Evolutionary conservation across 2,113 vertebrate species (phyloP).

Genomic region (Eubucco bourcierii): DNA sequence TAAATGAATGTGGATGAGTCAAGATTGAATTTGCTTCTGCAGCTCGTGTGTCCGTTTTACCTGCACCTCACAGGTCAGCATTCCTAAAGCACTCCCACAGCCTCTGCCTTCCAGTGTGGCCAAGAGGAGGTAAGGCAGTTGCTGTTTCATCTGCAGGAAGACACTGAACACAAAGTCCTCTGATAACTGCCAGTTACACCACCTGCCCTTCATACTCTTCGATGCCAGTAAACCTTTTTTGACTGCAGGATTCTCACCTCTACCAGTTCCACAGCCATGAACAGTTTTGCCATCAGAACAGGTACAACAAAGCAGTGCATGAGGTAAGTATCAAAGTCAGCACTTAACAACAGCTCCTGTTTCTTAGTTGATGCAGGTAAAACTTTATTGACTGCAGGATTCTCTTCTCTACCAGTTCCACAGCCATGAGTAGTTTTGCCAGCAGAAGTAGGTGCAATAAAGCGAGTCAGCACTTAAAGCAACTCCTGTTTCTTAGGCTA

Average conservation of each 20-base stretch:
- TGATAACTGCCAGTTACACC: background rate
- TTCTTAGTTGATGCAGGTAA: background rate
- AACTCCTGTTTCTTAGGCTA: background rate
- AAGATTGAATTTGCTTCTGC: background rate
- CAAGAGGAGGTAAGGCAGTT: background rate
- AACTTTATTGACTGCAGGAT: background rate
- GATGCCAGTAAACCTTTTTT: background rate
- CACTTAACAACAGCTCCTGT: background rate
- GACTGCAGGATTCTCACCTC: background rate
- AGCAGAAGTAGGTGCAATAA: background rate
- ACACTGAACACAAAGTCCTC: background rate
- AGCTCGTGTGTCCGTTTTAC: background rate
- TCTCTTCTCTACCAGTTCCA: background rate
- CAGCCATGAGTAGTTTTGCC: background rate
- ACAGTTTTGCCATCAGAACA: background rate
- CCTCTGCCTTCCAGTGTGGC: background rate
- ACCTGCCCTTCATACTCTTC: background rate
- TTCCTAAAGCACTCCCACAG: background rate
- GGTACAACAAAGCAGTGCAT: accelerated
- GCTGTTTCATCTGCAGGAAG: background rate
- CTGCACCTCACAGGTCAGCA: background rate
- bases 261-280: background rate
- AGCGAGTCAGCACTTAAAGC: background rate
- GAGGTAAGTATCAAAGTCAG: background rate
- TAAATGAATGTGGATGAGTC: constrained; percentile 48